phyloP scores from a whole-genome alignment of 2,113 vertebrate genomes.

The Ammospiza caudacuta region DNA sequence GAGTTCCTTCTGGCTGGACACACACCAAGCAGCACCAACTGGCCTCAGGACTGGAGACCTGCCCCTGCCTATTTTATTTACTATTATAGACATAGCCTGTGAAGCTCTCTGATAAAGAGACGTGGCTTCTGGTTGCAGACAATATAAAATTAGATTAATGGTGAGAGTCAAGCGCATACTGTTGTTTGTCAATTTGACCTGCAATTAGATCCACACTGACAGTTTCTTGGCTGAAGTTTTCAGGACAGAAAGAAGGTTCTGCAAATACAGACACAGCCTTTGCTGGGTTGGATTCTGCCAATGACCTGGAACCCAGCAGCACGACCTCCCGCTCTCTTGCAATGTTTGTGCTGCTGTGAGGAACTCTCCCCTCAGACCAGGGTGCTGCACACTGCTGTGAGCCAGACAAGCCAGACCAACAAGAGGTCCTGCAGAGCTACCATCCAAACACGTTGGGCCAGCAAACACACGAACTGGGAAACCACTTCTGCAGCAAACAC shows the following conservation, averaged over 20 bases:
- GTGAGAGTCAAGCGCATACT: background rate
- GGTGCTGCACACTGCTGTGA: background rate
- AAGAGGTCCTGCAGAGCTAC: background rate
- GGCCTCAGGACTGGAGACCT: background rate
- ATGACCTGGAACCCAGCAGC: background rate
- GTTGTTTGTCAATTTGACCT: constrained; percentile 19
- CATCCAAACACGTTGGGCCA: background rate
- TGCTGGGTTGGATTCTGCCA: background rate
- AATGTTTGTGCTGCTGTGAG: background rate
- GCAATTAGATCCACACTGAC: constrained; percentile 22
- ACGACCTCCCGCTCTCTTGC: background rate
- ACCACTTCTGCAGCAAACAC: background rate
- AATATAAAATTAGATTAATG: background rate
- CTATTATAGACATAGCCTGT: background rate
- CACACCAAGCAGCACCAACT: background rate
- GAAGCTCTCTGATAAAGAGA: background rate
- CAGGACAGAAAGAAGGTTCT: background rate
- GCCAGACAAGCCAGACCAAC: background rate
- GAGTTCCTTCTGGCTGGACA: background rate
- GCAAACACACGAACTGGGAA: background rate
- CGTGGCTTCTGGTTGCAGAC: background rate
- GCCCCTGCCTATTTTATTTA: background rate
- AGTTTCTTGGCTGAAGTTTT: constrained; percentile 34
- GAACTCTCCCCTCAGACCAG: background rate
- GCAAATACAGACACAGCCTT: background rate